Evolutionary conservation across 2,888 invertebrate species (phyloP).

Genomic region (Stenchaetothrips biformis): DNA sequence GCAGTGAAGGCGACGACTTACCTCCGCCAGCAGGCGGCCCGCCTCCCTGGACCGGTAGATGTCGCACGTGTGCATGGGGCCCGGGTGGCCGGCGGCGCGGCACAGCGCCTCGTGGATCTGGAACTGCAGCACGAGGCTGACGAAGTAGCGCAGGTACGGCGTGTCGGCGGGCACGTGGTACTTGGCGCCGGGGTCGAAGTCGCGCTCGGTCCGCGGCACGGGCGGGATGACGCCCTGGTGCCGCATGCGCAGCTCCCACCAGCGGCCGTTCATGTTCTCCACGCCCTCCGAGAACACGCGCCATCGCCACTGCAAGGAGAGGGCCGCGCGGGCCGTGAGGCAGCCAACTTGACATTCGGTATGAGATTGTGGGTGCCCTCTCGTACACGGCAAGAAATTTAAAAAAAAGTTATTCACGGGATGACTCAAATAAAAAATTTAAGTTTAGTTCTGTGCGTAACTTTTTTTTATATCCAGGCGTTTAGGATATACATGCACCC

Average conservation of each 20-base stretch:
- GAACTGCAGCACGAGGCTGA: slow-evolving; percentile 76
- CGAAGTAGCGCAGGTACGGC: slow-evolving; percentile 65
- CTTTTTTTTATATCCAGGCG: too few species aligned
- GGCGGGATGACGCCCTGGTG: slow-evolving; percentile 73
- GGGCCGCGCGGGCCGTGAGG: neutral
- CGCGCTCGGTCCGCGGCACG: slow-evolving; percentile 59
- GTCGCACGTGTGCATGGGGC: slow-evolving; percentile 75
- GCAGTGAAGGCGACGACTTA: slow-evolving; percentile 43
- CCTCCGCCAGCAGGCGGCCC: slow-evolving; percentile 62
- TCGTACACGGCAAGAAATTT: too few species aligned
- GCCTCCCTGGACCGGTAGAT: slow-evolving; percentile 74
- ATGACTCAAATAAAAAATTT: too few species aligned
- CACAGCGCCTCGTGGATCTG: slow-evolving; percentile 79
- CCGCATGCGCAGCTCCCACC: slow-evolving; percentile 70
- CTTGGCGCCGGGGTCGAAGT: slow-evolving; percentile 80
- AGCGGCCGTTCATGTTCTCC: slow-evolving; percentile 63
- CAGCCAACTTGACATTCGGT: too few species aligned
- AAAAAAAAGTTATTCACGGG: too few species aligned
- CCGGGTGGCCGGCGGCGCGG: slow-evolving; percentile 62
- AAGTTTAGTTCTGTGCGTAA: too few species aligned
- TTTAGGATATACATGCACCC: too few species aligned
- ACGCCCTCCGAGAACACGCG: slow-evolving; percentile 70
- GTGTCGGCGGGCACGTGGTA: slow-evolving; percentile 73
- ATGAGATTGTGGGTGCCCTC: too few species aligned
- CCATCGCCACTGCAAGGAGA: slow-evolving; percentile 66